Base-by-base conservation (phyloP, 2,797 vertebrate genomes). In the Eutrigla gurnardus region DNA sequence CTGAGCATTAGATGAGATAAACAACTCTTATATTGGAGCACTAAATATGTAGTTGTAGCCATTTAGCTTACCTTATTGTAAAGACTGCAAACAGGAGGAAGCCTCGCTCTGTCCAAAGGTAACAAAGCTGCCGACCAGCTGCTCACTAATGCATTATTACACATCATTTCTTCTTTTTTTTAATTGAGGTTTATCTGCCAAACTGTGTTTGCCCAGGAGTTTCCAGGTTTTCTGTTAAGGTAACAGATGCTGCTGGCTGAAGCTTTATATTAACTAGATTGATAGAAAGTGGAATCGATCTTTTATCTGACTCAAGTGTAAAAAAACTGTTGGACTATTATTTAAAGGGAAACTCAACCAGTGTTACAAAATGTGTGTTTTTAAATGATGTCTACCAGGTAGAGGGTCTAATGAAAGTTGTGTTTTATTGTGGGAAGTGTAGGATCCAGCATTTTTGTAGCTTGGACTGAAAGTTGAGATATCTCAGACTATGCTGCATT, bases 371-470 rank as follows among this genome's bases (percentile, higher is more conserved):
- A 18, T 63, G 32, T 39, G 17, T 17, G 15, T 8, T 1, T 37
- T 46, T 39, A 45, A 58, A 46, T 18, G 32, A 12, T 32, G 35
- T 61, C 35, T 40, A 33, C 4, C 9, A 46, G 25, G 10, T 60
- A 12, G 5, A 39, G 7, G 11, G 15, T 39, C 5, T 33, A 9
- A 35, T 57, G 45, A 50, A 50, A 58, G 4, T 4, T 54, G 15
- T 43, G 13, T 43, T 70, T 32, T 32, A 77, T 39, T 67, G 9
- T 62, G 40, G 50, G 1, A 68, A 55, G 18, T 72, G 17, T 47
- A 47, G 46, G 33, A 46, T 52, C 6, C 13, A 37, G 36, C 5
- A 9, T 73, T 59, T 49, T 57, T 14, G 18, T 11, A 53, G n/a
- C n/a, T n/a, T n/a, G n/a, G n/a, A n/a, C 39, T 12, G 17, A 59